Evolutionary conservation across 2,113 vertebrate species (phyloP).

Genomic region (Sclerurus mexicanus): DNA sequence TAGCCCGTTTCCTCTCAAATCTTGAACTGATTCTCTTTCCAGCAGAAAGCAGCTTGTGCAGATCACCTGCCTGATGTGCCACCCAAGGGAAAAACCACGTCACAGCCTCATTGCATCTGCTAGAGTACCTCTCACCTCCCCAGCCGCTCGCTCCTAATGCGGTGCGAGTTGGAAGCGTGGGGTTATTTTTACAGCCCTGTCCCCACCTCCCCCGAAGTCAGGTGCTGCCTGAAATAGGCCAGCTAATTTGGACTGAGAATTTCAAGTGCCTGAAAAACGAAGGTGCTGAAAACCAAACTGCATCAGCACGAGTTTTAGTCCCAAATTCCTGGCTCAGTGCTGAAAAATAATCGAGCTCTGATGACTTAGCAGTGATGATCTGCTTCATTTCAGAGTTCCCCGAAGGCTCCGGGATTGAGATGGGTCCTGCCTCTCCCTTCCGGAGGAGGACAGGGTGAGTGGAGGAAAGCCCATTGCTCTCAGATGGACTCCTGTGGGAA

Average conservation of each 20-base stretch:
- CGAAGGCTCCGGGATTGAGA: rapidly evolving
- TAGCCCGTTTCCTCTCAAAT: not conserved
- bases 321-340: not conserved
- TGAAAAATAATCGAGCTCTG: not conserved
- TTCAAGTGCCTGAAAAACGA: not conserved
- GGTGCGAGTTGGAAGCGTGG: not conserved
- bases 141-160: not conserved
- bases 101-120: not conserved
- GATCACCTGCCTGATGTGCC: not conserved
- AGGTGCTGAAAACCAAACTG: not conserved
- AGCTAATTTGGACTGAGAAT: not conserved
- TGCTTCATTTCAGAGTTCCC: not conserved
- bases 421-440: not conserved
- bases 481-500: not conserved
- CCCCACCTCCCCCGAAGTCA: slow-evolving; percentile 3
- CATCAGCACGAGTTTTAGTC: not conserved
- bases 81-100: not conserved
- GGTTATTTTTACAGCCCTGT: slow-evolving; percentile 4
- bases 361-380: not conserved
- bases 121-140: not conserved
- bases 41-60: not conserved
- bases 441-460: not conserved
- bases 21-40: not conserved
- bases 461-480: not conserved
- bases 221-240: not conserved